Percentiles rank a stretch among this genome's conserved stretches.
Conservation (phyloP, 2,888 invertebrate genomes). For the Athalia cordata region DNA sequence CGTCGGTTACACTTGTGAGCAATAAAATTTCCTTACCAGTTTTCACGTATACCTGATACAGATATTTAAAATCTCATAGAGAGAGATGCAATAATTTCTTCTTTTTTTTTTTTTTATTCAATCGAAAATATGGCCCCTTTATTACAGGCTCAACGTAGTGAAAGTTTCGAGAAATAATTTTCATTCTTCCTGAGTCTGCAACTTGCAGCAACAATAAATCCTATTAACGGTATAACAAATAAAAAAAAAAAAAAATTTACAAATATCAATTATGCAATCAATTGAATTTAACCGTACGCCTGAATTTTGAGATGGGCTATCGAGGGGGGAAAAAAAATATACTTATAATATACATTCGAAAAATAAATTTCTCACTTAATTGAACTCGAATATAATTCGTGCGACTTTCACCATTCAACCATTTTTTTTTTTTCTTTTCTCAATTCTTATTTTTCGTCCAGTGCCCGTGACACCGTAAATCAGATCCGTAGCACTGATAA, state of each 20-base stretch:
- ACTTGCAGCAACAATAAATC: conserved; percentile 61
- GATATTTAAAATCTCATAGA: conserved; percentile 71
- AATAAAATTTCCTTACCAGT: conserved; percentile 61
- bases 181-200: conserved; percentile 67
- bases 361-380: background rate
- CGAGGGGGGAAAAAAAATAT: too few species aligned
- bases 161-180: conserved; percentile 54
- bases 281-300: too few species aligned
- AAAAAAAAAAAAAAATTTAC: background rate
- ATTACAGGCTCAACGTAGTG: conserved; percentile 69
- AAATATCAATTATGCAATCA: too few species aligned
- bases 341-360: too few species aligned
- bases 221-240: background rate
- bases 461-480: too few species aligned
- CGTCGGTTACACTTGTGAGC: conserved; percentile 64
- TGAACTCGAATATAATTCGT: background rate
- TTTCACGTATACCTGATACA: conserved; percentile 57
- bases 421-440: too few species aligned
- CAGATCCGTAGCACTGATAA: too few species aligned
- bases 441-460: too few species aligned
- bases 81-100: conserved; percentile 56
- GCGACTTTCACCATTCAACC: too few species aligned
- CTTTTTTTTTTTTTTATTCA: conserved; percentile 53
- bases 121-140: conserved; percentile 72
- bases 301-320: too few species aligned